Evolutionary conservation across 2,888 invertebrate species (phyloP).

Genomic region (Pharmacophagus antenor): DNA sequence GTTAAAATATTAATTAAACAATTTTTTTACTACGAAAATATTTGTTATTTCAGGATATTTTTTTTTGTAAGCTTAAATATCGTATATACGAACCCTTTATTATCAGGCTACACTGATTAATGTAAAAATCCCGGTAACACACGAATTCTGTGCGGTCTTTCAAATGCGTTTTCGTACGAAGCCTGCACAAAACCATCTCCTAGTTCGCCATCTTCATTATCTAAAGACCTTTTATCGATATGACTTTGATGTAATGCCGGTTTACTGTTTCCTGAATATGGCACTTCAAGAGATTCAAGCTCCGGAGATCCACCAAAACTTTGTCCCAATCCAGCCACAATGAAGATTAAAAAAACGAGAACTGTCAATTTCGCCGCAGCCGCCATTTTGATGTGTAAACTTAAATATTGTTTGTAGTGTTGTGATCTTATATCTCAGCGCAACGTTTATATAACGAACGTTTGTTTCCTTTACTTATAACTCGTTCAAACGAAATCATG

Average conservation of each 20-base stretch:
- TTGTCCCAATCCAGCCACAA: slow-evolving; percentile 40
- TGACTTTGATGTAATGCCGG: slow-evolving; percentile 37
- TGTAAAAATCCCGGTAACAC: slow-evolving; percentile 61
- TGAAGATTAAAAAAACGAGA: slow-evolving; percentile 45
- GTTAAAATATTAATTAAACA: not conserved
- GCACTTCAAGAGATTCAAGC: slow-evolving; percentile 20
- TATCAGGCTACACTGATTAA: slow-evolving; percentile 36
- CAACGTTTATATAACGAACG: slow-evolving; percentile 34
- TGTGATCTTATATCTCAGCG: slow-evolving; percentile 28
- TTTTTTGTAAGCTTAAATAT: too few relatives aligned
- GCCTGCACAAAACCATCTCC: slow-evolving; percentile 41
- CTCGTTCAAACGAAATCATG: slow-evolving; percentile 27
- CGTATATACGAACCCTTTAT: not conserved
- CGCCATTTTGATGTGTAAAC: slow-evolving; percentile 45
- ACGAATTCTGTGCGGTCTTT: slow-evolving; percentile 58
- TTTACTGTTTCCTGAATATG: not conserved
- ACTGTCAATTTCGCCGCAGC: slow-evolving; percentile 44
- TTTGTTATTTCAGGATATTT: too few relatives aligned
- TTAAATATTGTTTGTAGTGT: slow-evolving; percentile 22
- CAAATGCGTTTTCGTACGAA: slow-evolving; percentile 47
- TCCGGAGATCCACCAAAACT: slow-evolving; percentile 26
- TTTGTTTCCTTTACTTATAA: slow-evolving; percentile 41
- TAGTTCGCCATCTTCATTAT: slow-evolving; percentile 44
- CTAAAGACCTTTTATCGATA: slow-evolving; percentile 53
- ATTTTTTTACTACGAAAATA: too few relatives aligned